Evolutionary conservation across 2,113 vertebrate species (phyloP).

Genomic region (Psittacula cyanocephala): DNA sequence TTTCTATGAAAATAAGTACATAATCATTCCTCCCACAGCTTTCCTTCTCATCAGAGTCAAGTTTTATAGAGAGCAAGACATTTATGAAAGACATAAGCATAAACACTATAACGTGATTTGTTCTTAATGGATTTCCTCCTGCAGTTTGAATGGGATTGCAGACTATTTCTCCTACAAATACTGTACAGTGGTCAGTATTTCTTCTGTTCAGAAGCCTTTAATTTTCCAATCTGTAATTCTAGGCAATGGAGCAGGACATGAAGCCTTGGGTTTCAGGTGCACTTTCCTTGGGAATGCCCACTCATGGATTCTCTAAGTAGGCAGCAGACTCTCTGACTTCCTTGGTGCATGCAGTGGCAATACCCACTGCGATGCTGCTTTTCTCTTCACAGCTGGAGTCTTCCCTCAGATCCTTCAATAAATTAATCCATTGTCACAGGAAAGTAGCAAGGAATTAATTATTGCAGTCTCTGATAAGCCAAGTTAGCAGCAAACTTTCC

Average conservation of each 20-base stretch:
- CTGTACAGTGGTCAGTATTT: not conserved
- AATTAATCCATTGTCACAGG: not conserved
- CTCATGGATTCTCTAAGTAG: not conserved
- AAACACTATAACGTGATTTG: not conserved
- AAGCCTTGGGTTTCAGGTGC: not conserved
- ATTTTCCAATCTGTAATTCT: not conserved
- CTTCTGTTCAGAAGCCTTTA: not conserved
- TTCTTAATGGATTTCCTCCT: not conserved
- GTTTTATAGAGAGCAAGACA: not conserved
- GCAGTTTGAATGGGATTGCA: not conserved
- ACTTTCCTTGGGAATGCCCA: not conserved
- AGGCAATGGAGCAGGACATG: not conserved
- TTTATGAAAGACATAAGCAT: not conserved
- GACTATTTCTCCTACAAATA: not conserved
- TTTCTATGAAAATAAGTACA: slow-evolving; percentile 19
- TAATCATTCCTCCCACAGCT: slow-evolving; percentile 12
- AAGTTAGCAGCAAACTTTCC: not conserved
- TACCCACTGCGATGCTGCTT: not conserved
- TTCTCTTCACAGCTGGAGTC: not conserved
- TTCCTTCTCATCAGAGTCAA: slow-evolving; percentile 5
- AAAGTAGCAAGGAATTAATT: not conserved
- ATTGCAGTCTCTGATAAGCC: not conserved
- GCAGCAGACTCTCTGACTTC: not conserved
- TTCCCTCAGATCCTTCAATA: not conserved
- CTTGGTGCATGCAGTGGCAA: not conserved